Conservation (phyloP, 2,797 vertebrate species). For the Schizopygopsis pylzovi region DNA sequence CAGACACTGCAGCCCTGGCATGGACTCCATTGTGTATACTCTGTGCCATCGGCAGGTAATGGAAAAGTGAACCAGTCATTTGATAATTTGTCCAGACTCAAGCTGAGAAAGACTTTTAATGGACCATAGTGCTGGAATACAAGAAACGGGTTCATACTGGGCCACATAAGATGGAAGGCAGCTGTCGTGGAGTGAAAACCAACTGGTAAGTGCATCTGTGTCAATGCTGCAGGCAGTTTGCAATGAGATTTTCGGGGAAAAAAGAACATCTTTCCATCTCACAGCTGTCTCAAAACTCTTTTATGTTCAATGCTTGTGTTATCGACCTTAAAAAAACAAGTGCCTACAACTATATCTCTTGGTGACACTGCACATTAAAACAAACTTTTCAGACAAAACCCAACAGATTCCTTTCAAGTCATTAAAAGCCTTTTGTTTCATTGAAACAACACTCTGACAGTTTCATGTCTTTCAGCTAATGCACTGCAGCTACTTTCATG, state of each 20-base stretch:
- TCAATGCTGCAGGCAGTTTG: constrained; percentile 24
- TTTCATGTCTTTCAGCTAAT: neutral
- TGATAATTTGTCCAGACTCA: constrained; percentile 26
- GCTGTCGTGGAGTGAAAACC: constrained; percentile 3
- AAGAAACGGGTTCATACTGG: constrained; percentile 20
- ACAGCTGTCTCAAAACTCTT: constrained; percentile 37
- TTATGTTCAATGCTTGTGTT: constrained; percentile 29
- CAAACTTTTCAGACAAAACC: neutral
- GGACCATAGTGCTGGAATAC: neutral
- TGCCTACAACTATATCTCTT: neutral
- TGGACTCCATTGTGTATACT: neutral
- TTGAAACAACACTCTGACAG: neutral
- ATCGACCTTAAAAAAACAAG: constrained; percentile 24
- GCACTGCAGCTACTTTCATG: neutral
- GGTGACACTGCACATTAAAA: neutral
- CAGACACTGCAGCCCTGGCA: neutral
- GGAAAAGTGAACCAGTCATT: constrained; percentile 31
- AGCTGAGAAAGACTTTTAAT: constrained; percentile 21
- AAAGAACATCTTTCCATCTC: constrained; percentile 16
- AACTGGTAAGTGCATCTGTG: constrained; percentile 22
- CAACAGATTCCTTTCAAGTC: neutral
- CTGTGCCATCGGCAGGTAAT: constrained; percentile 31
- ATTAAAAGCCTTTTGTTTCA: neutral
- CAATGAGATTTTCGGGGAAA: constrained; percentile 14
- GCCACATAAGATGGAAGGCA: constrained; percentile 29